A percentile compares a stretch with the other conserved stretches of the same genome.
These are phyloP conservation scores for Allophyes oxyacanthae DNA, from an alignment of 2,888 invertebrate genomes.

Conservation along the genomic window DNA sequence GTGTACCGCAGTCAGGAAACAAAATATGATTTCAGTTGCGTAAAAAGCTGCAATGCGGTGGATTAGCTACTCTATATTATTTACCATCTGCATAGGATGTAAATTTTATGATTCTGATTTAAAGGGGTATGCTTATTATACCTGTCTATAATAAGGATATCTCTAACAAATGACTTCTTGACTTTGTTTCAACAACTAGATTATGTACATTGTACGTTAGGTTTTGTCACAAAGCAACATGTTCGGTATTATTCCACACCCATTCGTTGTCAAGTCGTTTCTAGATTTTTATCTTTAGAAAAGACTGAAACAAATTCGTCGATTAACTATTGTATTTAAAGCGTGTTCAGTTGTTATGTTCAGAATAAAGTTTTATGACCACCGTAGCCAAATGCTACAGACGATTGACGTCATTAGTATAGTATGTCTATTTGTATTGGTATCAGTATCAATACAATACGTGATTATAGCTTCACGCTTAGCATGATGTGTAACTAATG, in stretches of 20 bases:
- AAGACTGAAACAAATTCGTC: conserved; percentile 49
- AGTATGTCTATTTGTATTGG: conserved; percentile 31
- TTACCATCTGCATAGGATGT: conserved; percentile 33
- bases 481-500: conserved; percentile 23
- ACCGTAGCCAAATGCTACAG: conserved; percentile 62
- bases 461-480: conserved; percentile 22
- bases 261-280: conserved; percentile 22
- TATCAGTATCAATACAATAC: conserved; percentile 29
- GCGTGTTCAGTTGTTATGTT: conserved; percentile 29
- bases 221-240: conserved; percentile 15
- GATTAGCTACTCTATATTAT: conserved; percentile 38
- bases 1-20: conserved; percentile 10
- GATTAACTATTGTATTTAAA: conserved; percentile 52
- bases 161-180: conserved; percentile 4
- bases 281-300: conserved; percentile 35
- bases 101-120: conserved; percentile 31
- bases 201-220: conserved; percentile 7
- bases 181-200: conserved; percentile 7
- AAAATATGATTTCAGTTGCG: conserved; percentile 25
- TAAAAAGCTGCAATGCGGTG: conserved; percentile 22
- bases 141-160: conserved; percentile 7
- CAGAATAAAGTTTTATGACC: conserved; percentile 53
- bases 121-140: neutral
- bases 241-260: conserved; percentile 20
- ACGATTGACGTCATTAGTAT: conserved; percentile 62